Evolutionary conservation across 1,140 invertebrate genomes (phyloP).

Genomic region (Rhagoletis zephyria): DNA sequence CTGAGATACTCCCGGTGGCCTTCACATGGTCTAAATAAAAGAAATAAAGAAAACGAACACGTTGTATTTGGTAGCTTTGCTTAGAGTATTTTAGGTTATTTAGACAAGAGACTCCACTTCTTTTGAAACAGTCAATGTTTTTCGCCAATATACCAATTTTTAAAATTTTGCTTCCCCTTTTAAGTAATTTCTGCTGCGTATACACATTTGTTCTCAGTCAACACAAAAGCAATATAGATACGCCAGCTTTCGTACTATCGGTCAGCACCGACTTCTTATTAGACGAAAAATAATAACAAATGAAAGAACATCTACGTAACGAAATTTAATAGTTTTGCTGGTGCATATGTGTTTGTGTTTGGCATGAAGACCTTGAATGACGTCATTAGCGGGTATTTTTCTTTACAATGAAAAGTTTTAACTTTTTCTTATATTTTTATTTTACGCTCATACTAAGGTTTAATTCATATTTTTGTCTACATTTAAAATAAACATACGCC

Average conservation of each 20-base stretch:
- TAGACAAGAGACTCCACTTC: background rate
- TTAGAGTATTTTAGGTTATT: background rate
- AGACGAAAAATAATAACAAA: slow-evolving; percentile 41
- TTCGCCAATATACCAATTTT: slow-evolving; percentile 1
- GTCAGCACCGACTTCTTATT: slow-evolving; percentile 18
- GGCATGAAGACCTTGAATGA: slow-evolving; percentile 41
- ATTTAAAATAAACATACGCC: too few relatives aligned
- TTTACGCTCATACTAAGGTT: too few relatives aligned
- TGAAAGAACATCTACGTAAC: slow-evolving; percentile 26
- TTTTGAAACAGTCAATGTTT: background rate
- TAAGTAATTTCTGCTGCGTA: slow-evolving; percentile 46
- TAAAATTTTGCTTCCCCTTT: background rate
- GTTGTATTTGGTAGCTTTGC: background rate
- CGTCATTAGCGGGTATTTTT: slow-evolving; percentile 37
- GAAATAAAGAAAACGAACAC: background rate
- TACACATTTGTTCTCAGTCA: slow-evolving; percentile 48
- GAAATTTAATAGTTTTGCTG: slow-evolving; percentile 48
- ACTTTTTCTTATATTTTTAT: too few relatives aligned
- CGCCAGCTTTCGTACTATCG: slow-evolving; percentile 21
- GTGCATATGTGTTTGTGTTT: slow-evolving; percentile 20
- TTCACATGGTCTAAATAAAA: background rate
- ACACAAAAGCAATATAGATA: slow-evolving; percentile 15
- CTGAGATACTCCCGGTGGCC: background rate
- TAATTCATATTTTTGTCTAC: too few relatives aligned
- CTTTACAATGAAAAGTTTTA: background rate